Conservation (phyloP, 2,888 invertebrate genomes). For the Mantis religiosa region DNA sequence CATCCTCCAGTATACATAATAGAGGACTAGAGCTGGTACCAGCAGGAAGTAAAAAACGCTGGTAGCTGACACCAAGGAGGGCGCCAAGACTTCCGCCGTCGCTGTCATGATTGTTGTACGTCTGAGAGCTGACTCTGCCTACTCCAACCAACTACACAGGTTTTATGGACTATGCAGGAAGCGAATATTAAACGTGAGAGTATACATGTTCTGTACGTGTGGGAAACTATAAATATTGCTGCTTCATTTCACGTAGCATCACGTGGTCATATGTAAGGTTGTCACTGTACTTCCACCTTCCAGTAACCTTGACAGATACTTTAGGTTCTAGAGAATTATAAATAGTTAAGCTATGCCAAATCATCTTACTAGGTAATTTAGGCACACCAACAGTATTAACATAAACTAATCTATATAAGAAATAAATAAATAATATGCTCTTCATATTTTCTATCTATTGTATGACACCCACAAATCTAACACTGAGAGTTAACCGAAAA, state of each 20-base stretch:
- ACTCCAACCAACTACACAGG: not conserved
- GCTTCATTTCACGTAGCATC: not conserved
- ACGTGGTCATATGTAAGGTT: not conserved
- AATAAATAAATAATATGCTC: too few species aligned
- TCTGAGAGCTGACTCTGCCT: not conserved
- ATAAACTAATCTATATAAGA: too few species aligned
- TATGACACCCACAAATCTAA: too few species aligned
- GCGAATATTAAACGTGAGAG: not conserved
- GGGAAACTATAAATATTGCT: not conserved
- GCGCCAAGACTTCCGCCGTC: slow-evolving; percentile 17
- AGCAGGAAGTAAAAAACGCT: slow-evolving; percentile 48
- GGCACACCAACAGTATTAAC: too few species aligned
- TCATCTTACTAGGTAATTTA: too few species aligned
- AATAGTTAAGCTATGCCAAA: too few species aligned
- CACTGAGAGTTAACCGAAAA: too few species aligned
- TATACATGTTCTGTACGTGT: not conserved
- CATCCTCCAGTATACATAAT: slow-evolving; percentile 71
- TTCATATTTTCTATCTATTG: too few species aligned
- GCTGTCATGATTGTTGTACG: not conserved
- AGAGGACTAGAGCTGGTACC: slow-evolving; percentile 64
- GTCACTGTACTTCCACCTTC: not conserved
- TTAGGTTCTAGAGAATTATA: too few species aligned
- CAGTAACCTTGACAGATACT: not conserved
- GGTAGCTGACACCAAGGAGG: slow-evolving; percentile 26
- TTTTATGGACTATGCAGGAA: not conserved